Evolutionary conservation across 2,888 invertebrate species (phyloP), one percentile per base, ranked within the genome.

Genomic region (Panorpa germanica): DNA sequence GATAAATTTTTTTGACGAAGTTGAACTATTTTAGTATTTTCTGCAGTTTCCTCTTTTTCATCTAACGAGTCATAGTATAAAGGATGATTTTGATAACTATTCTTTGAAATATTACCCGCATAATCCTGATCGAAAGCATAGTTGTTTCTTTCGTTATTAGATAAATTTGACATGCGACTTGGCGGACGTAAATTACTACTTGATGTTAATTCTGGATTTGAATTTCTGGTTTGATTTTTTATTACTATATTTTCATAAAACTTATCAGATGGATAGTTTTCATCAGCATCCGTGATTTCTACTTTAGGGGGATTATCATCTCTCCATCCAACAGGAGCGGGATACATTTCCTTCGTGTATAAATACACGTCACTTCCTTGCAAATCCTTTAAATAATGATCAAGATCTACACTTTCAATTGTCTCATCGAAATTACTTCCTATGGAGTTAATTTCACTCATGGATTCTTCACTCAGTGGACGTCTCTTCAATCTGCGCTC

Each of bases 391-490:
- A 77, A 55, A 47, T 72, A 76, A 36, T 61, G 63, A 47, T 76
- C 74, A 28, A 76, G 53, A 44, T 74, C 70, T n/a, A 67, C 57
- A 37, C 63, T 65, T 14, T 59, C 53, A 3, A 55, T 43, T 4
- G 52, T 49, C 21, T 67, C 65, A 39, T 62, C 61, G 29, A 62
- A 60, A 40, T 59, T 56, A 33, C 61, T 60, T 39, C 58, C 57
- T 12, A 68, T 51, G 8, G 67, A 64, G 34, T 68, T 68, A 24
- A 75, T 55, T 45, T 76, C 72, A 44, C 72, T 73, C 23, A 70
- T 54, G 27, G 73, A 75, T 41, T 80, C 74, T 44, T 76, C 75
- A 12, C 78, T 77, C 4, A 81, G 60, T 0, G 80, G 78, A 38
- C 77, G 57, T 28, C 80, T 58, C 42, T 75, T 80, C 23, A 73